Evolutionary conservation across 2,888 invertebrate species (phyloP).

Genomic region (Drosophila anomalata): DNA sequence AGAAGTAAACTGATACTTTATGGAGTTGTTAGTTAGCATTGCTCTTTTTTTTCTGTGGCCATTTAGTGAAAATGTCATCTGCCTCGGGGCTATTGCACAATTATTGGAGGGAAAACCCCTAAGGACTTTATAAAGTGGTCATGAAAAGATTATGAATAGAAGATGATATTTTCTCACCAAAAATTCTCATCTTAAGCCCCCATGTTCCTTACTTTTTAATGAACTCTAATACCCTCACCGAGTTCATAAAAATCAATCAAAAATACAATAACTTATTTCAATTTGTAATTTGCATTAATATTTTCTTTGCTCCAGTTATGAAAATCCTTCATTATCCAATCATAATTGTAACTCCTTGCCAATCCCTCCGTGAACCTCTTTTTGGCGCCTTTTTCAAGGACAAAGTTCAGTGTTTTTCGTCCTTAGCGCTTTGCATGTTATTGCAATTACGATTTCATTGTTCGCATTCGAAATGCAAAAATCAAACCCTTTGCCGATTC

Average conservation of each 20-base stretch:
- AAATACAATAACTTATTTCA: neutral
- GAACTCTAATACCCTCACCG: neutral
- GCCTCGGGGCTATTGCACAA: constrained; percentile 33
- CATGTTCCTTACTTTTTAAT: neutral
- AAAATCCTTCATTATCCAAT: constrained; percentile 17
- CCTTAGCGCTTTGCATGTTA: constrained; percentile 67
- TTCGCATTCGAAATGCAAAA: constrained; percentile 57
- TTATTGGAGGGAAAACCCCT: constrained; percentile 28
- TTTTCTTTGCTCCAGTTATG: neutral
- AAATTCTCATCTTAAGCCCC: neutral
- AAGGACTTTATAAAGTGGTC: constrained; percentile 26
- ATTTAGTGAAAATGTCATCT: constrained; percentile 53
- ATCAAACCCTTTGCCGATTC: constrained; percentile 59
- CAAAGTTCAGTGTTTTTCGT: constrained; percentile 32
- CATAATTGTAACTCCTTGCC: constrained; percentile 16
- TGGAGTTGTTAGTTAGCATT: constrained; percentile 47
- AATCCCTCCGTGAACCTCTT: neutral
- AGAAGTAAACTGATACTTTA: constrained; percentile 62
- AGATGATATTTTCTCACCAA: neutral
- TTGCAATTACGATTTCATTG: constrained; percentile 73
- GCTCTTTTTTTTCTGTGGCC: constrained; percentile 41
- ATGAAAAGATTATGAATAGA: neutral
- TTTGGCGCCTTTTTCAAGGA: constrained; percentile 63
- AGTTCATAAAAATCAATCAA: neutral
- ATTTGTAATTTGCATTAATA: constrained; percentile 44